phyloP scores from a whole-genome alignment of 2,888 invertebrate genomes.

The Smittia sp. region DNA sequence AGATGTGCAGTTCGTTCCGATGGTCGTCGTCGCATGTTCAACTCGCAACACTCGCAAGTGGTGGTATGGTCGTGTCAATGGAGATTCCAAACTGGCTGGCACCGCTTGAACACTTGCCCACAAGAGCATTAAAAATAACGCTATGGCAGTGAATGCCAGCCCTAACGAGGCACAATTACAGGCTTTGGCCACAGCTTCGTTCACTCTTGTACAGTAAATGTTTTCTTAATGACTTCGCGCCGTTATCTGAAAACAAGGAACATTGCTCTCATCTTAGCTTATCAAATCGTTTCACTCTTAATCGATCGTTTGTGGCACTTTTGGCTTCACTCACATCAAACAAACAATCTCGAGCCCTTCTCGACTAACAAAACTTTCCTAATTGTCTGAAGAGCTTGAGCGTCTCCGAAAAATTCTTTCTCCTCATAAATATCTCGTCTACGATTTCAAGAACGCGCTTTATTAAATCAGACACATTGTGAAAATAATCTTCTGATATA shows the following conservation, averaged over 20 bases:
- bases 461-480: slow-evolving; percentile 28
- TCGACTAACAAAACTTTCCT: neutral
- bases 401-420: neutral
- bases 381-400: neutral
- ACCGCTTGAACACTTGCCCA: slow-evolving; percentile 15
- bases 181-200: slow-evolving; percentile 8
- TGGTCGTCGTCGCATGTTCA: neutral
- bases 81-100: slow-evolving; percentile 1
- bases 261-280: neutral
- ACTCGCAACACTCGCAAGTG: neutral
- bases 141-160: slow-evolving; percentile 23
- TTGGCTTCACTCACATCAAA: no score
- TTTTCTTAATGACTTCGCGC: neutral
- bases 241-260: neutral
- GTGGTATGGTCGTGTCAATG: neutral
- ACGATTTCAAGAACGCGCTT: slow-evolving; percentile 13
- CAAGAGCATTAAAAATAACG: slow-evolving; percentile 12
- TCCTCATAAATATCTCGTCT: neutral
- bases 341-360: neutral
- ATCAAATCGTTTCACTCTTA: no score
- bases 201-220: neutral
- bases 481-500: neutral
- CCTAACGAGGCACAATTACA: slow-evolving; percentile 13
- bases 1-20: neutral
- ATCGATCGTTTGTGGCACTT: no score